Evolutionary conservation across 2,113 vertebrate genomes (phyloP), one percentile per base, ranked within the genome.

Genomic region (Phalacrocorax carbo): DNA sequence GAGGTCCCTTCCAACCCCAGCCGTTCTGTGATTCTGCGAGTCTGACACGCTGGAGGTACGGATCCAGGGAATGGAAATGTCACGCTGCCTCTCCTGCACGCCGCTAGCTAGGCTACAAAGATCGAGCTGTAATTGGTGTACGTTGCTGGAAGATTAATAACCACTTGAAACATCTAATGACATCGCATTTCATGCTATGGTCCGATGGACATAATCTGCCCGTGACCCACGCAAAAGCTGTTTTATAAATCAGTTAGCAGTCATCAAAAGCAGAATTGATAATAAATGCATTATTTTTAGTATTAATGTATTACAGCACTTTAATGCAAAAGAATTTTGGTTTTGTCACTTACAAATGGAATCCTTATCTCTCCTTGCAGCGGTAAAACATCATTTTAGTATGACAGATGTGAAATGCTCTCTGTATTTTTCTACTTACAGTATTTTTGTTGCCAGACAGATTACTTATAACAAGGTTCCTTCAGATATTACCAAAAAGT

Each of bases 181-280:
- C 75, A 70, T 69, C 75, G 76, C 86, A 76, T 95, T 97, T 93
- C 72, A 87, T 69, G 61, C 77, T 76, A 51, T 32, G 78, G 57
- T 88, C 93, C 92, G 72, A 87, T 75, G 92, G 94, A 95, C 92
- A 70, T 83, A 94, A 94, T 92, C 75, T 91, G 49, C 75, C 79
- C 49, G 26, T 27, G 76, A 75, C 66, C 88, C 68, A 30, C 69
- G 68, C 79, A 62, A 78, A 93, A 85, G 54, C 86, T 82, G 62
- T 58, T 94, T 75, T 78, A 38, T 82, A 84, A 88, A 94, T 87
- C 68, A 55, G 61, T 76, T 65, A 62, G 40, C 60, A 82, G 70
- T 36, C 79, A 84, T 36, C 36, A 58, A 46, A 84, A 54, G 52
- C 30, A 29, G 78, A 87, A 49, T 19, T 73, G 79, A 84, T 55